phyloP scores from a whole-genome alignment of 2,113 vertebrate genomes.

The Entomyzon cyanotis region DNA sequence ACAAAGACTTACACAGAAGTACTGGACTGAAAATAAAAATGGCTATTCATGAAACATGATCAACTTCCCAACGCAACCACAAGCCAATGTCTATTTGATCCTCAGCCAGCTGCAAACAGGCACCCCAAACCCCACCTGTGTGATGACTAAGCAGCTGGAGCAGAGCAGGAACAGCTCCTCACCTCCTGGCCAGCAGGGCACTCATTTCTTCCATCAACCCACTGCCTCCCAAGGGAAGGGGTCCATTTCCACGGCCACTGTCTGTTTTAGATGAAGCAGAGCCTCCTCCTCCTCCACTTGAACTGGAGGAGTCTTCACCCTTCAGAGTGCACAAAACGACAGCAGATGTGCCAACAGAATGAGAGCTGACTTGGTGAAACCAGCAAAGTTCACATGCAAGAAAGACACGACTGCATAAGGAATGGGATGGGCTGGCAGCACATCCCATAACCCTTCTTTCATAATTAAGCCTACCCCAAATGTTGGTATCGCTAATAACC shows the following conservation, averaged over 20 bases:
- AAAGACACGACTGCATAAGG: neutral
- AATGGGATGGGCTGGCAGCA: neutral
- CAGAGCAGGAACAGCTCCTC: neutral
- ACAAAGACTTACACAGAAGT: slow-evolving; percentile 32
- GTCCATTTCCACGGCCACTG: slow-evolving; percentile 87
- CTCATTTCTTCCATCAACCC: slow-evolving; percentile 99
- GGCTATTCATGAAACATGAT: neutral
- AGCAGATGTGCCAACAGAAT: neutral
- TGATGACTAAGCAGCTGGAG: neutral
- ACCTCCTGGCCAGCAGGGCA: slow-evolving; percentile 97
- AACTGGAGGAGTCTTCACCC: slow-evolving; percentile 83
- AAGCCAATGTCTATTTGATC: neutral
- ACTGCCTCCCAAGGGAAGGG: slow-evolving; percentile 84
- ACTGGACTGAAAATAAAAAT: neutral
- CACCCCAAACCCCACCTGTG: neutral
- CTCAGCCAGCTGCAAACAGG: neutral
- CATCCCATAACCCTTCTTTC: neutral
- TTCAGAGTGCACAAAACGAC: slow-evolving; percentile 61
- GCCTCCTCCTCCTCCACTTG: slow-evolving; percentile 69
- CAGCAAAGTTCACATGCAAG: neutral
- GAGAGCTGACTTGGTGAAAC: neutral
- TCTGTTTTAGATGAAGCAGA: slow-evolving; percentile 84
- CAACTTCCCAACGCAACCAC: neutral
- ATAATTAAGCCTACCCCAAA: neutral
- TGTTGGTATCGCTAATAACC: neutral